Conservation (phyloP, 2,113 vertebrate genomes). For the Limnothrissa miodon region DNA sequence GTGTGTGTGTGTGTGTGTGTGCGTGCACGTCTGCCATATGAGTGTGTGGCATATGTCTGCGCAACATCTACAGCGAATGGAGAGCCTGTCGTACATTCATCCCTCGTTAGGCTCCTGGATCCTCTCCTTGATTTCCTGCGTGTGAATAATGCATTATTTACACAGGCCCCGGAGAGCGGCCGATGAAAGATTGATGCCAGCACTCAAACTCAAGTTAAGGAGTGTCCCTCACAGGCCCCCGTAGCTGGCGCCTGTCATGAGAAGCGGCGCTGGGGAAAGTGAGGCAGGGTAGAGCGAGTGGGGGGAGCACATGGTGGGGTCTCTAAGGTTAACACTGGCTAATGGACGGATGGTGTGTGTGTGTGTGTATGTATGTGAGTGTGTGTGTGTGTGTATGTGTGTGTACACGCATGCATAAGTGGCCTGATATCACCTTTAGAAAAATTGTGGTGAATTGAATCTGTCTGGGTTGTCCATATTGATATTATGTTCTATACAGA, state of each 20-base stretch:
- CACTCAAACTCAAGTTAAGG: constrained; percentile 30
- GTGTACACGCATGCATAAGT: not conserved
- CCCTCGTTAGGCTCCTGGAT: not conserved
- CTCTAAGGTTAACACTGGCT: not conserved
- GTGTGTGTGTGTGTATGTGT: constrained; percentile 5
- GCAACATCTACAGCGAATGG: not conserved
- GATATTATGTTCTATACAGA: too few relatives aligned
- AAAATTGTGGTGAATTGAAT: too few relatives aligned
- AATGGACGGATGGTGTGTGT: not conserved
- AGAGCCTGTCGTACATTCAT: not conserved
- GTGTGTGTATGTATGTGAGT: constrained; percentile 16
- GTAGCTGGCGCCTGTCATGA: not conserved
- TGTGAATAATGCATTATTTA: constrained; percentile 26
- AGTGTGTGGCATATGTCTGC: not conserved
- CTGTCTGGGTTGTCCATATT: too few relatives aligned
- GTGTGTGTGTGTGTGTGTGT: not conserved
- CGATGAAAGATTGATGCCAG: constrained; percentile 36
- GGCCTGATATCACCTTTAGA: not conserved
- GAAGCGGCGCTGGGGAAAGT: not conserved
- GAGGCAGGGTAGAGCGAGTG: not conserved
- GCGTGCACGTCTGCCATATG: not conserved
- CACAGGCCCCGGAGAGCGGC: not conserved
- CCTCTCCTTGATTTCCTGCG: constrained; percentile 2
- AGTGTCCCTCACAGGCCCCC: constrained; percentile 17
- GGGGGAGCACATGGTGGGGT: not conserved